Evolutionary conservation across 2,797 vertebrate species (phyloP), one percentile per base, ranked within the genome.

Genomic region (Buceros bicornis): DNA sequence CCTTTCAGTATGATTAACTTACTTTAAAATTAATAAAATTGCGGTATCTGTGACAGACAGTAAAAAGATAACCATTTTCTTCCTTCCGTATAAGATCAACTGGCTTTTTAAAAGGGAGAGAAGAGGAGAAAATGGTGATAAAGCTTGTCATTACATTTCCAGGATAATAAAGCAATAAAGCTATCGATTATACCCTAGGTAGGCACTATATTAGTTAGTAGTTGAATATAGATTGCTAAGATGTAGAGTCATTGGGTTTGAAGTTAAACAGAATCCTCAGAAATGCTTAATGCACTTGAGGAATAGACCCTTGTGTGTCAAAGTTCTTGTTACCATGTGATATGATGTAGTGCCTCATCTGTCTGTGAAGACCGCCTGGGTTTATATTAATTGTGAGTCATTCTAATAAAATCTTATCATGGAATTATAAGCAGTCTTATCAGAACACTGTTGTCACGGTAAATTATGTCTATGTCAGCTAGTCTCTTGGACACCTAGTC

Each of bases 321-420:
- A 85, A 40, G 81, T 91, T 91, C 29, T 79, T 88, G 50, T 86
- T 94, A 45, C 76, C 10, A 1, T 62, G 40, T 69, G 54, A 40
- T 83, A 35, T 89, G 62, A 82, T 92, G 13, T 95, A 86, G 21
- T 71, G 70, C 28, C 76, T 69, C 67, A 72, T 86, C 65, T 79
- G 40, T 78, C 83, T 82, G 40, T 74, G 56, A 81, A 71, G 82
- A 95, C 88, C 57, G 82, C 28, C 81, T 82, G 16, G 10, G 42
- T 82, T 83, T 50, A 13, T 84, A 72, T 87, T 82, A 78, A 66
- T 67, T 61, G 31, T 67, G 33, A 92, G 31, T 82, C 31, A 26
- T 90, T 78, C 57, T 91, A 5, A 80, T 78, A 83, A 96, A 64
- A 20, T 40, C 81, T 95, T 94, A n/a, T 69, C 77, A 71, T 78